A percentile compares a stretch with the other conserved stretches of the same genome.
Conservation (phyloP, 2,797 vertebrate species). For the Melanotaenia pygmaea region DNA sequence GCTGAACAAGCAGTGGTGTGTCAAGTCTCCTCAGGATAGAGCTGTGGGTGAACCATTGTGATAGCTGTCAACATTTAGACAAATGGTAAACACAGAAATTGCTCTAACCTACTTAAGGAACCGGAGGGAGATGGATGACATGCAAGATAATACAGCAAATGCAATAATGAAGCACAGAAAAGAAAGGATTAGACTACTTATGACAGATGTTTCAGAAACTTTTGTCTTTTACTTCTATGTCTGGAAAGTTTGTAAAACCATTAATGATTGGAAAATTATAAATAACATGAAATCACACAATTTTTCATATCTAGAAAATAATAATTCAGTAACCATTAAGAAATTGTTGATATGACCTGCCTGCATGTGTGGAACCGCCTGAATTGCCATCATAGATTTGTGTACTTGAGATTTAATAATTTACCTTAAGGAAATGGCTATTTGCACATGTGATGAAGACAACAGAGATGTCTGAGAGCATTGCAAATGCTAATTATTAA, state of each 20-base stretch:
- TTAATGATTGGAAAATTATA: not conserved
- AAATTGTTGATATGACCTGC: slow-evolving; percentile 24
- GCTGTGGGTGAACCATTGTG: slow-evolving; percentile 31
- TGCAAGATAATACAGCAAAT: not conserved
- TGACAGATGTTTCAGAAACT: not conserved
- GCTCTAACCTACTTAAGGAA: not conserved
- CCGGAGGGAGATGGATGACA: not conserved
- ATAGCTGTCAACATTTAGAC: slow-evolving; percentile 36
- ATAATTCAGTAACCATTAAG: slow-evolving; percentile 14
- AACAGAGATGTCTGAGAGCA: too few species aligned
- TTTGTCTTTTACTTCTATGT: not conserved
- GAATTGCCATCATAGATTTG: not conserved
- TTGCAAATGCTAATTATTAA: too few species aligned
- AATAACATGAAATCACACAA: not conserved
- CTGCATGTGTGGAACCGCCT: slow-evolving; percentile 20
- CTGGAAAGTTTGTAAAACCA: not conserved
- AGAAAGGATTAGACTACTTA: not conserved
- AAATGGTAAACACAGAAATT: slow-evolving; percentile 18
- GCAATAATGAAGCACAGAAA: not conserved
- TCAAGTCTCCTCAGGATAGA: not conserved
- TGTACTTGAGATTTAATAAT: not conserved
- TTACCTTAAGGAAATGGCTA: not conserved
- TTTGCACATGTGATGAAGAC: too few species aligned
- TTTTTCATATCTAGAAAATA: slow-evolving; percentile 11
- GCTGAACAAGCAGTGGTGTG: slow-evolving; percentile 17